Percentiles rank a stretch among this genome's conserved stretches.
Conservation (phyloP, 1,140 invertebrate genomes). For the Leptinotarsa texana region DNA sequence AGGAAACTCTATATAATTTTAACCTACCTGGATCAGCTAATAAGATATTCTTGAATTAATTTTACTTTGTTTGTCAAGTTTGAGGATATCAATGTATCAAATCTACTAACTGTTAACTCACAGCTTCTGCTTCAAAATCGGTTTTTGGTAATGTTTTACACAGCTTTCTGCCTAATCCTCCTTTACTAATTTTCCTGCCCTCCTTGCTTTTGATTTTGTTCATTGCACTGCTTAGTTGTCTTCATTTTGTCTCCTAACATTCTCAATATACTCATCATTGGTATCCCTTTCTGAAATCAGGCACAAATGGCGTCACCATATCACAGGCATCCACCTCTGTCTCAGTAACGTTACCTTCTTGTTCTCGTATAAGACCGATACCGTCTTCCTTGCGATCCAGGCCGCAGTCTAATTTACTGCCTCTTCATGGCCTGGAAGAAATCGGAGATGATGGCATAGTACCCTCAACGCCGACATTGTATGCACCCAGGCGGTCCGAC, state of each 20-base stretch:
- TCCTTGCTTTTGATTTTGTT: too few species aligned
- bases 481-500: constrained; percentile 80
- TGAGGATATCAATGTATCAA: too few species aligned
- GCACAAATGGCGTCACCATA: constrained; percentile 45
- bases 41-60: too few species aligned
- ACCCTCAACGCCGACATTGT: constrained; percentile 86
- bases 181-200: too few species aligned
- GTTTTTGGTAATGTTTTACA: too few species aligned
- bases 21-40: too few species aligned
- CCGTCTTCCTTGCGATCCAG: constrained; percentile 44
- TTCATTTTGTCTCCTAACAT: too few species aligned
- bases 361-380: constrained; percentile 47
- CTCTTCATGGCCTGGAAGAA: constrained; percentile 65
- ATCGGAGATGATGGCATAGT: constrained; percentile 85
- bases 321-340: constrained; percentile 59
- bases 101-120: too few species aligned
- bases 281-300: constrained; percentile 10
- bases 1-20: too few species aligned
- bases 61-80: neutral
- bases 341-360: constrained; percentile 50
- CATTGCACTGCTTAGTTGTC: too few species aligned
- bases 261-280: neutral
- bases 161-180: too few species aligned
- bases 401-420: constrained; percentile 53
- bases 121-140: too few species aligned